Evolutionary conservation across 35 echinoderm and acorn worm species (phyloP), one percentile per base, ranked within the genome.

Genomic region (Hemicentrotus pulcherrimus): DNA sequence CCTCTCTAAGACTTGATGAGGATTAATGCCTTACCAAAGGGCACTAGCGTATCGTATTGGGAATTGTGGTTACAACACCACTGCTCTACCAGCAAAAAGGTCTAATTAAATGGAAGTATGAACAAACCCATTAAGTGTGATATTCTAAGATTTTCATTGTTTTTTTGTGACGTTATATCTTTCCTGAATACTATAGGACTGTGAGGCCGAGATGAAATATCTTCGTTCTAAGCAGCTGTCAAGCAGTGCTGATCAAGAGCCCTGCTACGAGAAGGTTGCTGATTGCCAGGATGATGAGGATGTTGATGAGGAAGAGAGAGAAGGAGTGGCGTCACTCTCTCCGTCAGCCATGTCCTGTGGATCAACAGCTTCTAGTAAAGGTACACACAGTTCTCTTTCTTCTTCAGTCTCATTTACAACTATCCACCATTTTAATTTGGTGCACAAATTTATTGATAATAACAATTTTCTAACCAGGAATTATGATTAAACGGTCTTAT

Each of bases 121-220:
- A 11, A 33, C 30, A 86, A n/a, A 13, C 16, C 12, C 31, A 22
- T 47, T 91, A 15, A 15, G 5, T 47, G 12, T 50, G 15, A 55
- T 55, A 33, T 31, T 91, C 90, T 15, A 24, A 33, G 31, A 33
- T 33, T 35, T 35, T 35, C 46, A 33, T 55, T 2, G 8, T 55
- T 55, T 55, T 55, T 6, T 55, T 15, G 15, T 55, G 50, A 55
- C 12, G 50, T 41, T 41, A 55, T 55, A 33, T 93, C 47, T 95
- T 47, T 71, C 33, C 4, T 55, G 10, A 45, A 31, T 86, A 9
- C 60, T 45, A 28, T 32, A 95, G 95, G 95, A 95, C 32, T 95
- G 95, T 95, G 95, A 95, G 41, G 95, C 95, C 22, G 95, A 95
- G 52, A 95, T 95, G 95, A 47, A 93, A 58, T 93, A 93, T 47